A percentile compares a stretch with the other conserved stretches of the same genome.
Evolutionary conservation across 2,888 invertebrate species (phyloP).

Genomic region (Eilema depressum): DNA sequence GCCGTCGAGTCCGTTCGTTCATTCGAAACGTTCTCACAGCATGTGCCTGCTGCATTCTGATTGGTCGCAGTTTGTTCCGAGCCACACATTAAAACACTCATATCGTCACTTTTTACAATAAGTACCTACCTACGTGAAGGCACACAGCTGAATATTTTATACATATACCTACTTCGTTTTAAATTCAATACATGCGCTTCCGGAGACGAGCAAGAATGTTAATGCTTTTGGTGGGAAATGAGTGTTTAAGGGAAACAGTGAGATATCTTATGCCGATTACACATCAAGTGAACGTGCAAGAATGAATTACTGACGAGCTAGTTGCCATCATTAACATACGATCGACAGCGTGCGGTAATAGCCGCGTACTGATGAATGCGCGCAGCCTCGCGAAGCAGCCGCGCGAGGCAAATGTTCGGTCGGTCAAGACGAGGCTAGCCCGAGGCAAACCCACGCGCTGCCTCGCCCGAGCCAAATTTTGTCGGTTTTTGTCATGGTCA

Average conservation of each 20-base stretch:
- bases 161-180: constrained; percentile 55
- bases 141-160: constrained; percentile 37
- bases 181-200: constrained; percentile 66
- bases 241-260: constrained; percentile 9
- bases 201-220: constrained; percentile 64
- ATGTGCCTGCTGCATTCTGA: not conserved
- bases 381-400: no score
- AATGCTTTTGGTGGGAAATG: constrained; percentile 61
- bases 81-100: not conserved
- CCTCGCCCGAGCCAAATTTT: no score
- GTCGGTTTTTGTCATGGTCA: no score
- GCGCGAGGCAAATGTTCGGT: no score
- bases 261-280: not conserved
- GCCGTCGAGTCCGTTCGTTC: no score
- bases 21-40: no score
- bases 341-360: not conserved
- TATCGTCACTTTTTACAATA: not conserved
- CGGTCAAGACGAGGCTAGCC: no score
- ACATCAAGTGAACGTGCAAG: not conserved
- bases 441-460: no score
- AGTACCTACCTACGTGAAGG: constrained; percentile 31
- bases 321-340: not conserved
- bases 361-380: not conserved
- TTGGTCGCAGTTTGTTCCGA: not conserved
- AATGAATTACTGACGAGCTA: not conserved